These are phyloP conservation scores for Xyrichtys novacula DNA, from an alignment of 2,797 vertebrate species.

Conservation along the genomic window DNA sequence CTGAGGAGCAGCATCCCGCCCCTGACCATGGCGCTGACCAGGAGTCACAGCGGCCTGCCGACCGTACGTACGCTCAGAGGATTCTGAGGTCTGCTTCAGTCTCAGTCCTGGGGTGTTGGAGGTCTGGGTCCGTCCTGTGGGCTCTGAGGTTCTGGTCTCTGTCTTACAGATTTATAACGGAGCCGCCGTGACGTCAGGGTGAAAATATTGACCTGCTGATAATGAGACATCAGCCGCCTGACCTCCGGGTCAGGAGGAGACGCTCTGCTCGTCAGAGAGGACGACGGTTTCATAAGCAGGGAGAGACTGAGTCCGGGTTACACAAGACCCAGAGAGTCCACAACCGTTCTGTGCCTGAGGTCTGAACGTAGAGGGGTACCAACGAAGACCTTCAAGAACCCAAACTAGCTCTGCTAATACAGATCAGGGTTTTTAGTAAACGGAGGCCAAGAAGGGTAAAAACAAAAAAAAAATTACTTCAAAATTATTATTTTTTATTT, in stretches of 20 bases:
- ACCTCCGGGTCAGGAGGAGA: slow-evolving; percentile 25
- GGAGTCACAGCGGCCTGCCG: neutral
- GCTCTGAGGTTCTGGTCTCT: neutral
- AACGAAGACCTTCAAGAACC: no score
- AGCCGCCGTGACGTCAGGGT: slow-evolving; percentile 7
- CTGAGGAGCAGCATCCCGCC: slow-evolving; percentile 52
- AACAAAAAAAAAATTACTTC: no score
- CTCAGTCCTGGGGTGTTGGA: no score
- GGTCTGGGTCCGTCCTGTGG: neutral
- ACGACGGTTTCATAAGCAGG: neutral
- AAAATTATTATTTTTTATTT: no score
- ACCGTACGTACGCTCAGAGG: neutral
- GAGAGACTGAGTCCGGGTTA: neutral
- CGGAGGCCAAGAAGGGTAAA: no score
- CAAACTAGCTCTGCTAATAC: no score
- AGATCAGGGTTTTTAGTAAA: no score
- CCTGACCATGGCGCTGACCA: slow-evolving; percentile 39
- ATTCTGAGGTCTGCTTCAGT: no score
- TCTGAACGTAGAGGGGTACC: no score
- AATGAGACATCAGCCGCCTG: slow-evolving; percentile 11
- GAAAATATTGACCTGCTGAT: slow-evolving; percentile 34
- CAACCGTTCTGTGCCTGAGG: no score
- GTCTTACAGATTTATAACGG: slow-evolving; percentile 9
- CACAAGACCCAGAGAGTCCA: neutral
- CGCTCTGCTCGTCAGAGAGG: slow-evolving; percentile 27